Evolutionary conservation across 35 echinoderm and acorn worm genomes (phyloP).

Genomic region (Strongylocentrotus purpuratus): DNA sequence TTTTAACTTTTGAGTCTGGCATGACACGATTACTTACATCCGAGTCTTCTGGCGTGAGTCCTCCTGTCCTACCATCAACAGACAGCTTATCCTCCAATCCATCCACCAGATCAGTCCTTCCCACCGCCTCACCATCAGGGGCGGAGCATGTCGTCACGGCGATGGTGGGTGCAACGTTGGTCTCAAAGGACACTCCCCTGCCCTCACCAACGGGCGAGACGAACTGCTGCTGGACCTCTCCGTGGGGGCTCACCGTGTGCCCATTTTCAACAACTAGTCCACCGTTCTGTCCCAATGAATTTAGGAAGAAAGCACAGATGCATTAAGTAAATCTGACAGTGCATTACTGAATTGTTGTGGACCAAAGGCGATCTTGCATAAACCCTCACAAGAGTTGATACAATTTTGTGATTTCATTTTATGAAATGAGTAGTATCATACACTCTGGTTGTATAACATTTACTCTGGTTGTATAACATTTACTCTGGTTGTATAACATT

Average conservation of each 20-base stretch:
- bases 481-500: too few relatives aligned
- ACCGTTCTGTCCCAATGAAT: neutral
- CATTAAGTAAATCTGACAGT: too few relatives aligned
- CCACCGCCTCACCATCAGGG: neutral
- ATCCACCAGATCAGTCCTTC: neutral
- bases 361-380: too few relatives aligned
- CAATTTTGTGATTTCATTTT: too few relatives aligned
- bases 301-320: neutral
- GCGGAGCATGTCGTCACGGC: slow-evolving; percentile 50
- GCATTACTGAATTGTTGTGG: too few relatives aligned
- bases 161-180: slow-evolving; percentile 40
- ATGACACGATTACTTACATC: neutral
- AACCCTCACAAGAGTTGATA: too few relatives aligned
- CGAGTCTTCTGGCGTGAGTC: slow-evolving; percentile 27
- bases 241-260: neutral
- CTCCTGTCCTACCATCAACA: slow-evolving; percentile 24
- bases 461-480: too few relatives aligned
- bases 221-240: neutral
- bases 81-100: slow-evolving; percentile 26
- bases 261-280: neutral
- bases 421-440: too few relatives aligned
- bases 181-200: neutral
- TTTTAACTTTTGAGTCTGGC: too few relatives aligned
- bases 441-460: too few relatives aligned
- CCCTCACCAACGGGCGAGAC: neutral